phyloP scores from a whole-genome alignment of 2,888 invertebrate genomes.

The Hybos culiciformis region DNA sequence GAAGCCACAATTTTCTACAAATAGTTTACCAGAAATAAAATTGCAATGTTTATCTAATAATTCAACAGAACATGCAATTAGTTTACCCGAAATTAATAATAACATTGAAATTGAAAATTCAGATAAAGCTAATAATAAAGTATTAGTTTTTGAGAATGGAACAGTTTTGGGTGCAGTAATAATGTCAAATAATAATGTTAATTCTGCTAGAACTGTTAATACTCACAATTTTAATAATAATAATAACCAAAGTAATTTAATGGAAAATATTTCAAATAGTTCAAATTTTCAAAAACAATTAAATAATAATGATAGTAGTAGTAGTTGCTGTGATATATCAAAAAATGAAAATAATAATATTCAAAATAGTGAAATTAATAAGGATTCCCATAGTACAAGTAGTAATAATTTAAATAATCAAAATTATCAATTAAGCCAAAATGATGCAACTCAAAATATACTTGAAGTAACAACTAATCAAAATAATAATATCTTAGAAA shows the following conservation, averaged over 20 bases:
- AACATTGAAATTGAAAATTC: too few species aligned
- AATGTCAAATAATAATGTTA: slow-evolving; percentile 5
- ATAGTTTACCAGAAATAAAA: too few species aligned
- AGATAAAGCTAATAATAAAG: background rate
- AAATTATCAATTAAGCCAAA: background rate
- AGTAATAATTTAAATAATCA: background rate
- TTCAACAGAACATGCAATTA: too few species aligned
- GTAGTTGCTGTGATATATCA: background rate
- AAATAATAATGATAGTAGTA: too few species aligned
- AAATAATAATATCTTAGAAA: background rate
- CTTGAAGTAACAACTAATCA: background rate
- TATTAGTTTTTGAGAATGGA: slow-evolving; percentile 28
- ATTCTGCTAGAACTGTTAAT: background rate
- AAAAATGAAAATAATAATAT: background rate
- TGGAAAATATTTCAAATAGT: too few species aligned
- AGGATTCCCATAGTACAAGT: background rate
- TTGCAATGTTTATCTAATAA: too few species aligned
- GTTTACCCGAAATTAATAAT: too few species aligned
- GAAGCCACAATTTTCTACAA: too few species aligned
- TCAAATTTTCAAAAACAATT: background rate
- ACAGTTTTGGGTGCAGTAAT: slow-evolving; percentile 29
- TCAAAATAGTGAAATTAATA: too few species aligned
- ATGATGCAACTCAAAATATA: background rate
- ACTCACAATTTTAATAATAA: background rate
- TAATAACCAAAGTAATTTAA: too few species aligned